These are phyloP conservation scores for Crypturellus tataupa DNA, from an alignment of 2,797 vertebrate genomes.

Conservation along the genomic window DNA sequence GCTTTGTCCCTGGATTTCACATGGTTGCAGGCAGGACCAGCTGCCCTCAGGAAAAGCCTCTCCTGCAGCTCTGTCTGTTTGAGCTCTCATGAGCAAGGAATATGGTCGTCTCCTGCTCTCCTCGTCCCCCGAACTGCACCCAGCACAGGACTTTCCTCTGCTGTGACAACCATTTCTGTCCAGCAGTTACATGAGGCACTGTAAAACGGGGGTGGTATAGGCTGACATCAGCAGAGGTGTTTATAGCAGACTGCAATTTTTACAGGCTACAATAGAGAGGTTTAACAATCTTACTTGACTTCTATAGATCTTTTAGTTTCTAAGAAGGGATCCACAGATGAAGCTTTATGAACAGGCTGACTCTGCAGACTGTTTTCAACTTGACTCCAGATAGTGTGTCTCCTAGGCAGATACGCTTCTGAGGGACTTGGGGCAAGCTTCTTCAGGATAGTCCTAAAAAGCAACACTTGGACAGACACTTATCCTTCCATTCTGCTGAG, in stretches of 20 bases:
- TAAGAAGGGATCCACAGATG: constrained; percentile 34
- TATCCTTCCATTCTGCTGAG: background rate
- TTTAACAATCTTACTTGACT: background rate
- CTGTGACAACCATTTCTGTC: background rate
- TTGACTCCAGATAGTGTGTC: background rate
- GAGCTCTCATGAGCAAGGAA: background rate
- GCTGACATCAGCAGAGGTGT: background rate
- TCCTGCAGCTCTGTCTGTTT: background rate
- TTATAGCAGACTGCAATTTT: background rate
- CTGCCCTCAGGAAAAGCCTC: background rate
- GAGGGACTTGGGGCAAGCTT: background rate
- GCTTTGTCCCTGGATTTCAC: constrained; percentile 37
- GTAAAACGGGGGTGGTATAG: background rate
- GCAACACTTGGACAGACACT: background rate
- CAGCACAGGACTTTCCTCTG: background rate
- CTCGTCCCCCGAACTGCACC: background rate
- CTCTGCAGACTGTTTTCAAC: background rate
- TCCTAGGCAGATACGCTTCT: background rate
- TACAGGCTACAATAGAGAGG: background rate
- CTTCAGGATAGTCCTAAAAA: background rate
- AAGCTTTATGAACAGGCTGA: background rate
- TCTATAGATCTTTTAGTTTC: constrained; percentile 18
- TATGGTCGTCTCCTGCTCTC: background rate
- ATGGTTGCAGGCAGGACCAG: constrained; percentile 5
- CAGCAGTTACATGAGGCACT: background rate